Evolutionary conservation across 30 jellyfish, hydroid and myxozoan species (phyloP), one percentile per base, ranked within the genome.

Genomic region (Clytia hemisphaerica): DNA sequence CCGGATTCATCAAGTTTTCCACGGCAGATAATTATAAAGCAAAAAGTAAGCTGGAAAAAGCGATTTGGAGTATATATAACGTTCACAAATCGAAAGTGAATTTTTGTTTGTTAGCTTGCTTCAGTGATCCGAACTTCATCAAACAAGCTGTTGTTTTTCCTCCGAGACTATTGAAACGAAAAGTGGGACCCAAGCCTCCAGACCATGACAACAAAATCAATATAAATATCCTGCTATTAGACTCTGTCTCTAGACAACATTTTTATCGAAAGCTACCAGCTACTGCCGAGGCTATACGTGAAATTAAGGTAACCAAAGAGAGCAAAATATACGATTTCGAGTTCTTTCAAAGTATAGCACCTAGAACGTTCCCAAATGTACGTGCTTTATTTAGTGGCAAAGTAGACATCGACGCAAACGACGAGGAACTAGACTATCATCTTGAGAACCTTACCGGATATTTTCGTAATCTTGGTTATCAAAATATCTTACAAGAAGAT

Each of bases 321-420:
- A 68, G 95, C 0, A 66, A 64, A 6, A 85, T 89, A 9, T 72
- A 75, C 29, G 98, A 89, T 70, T 89, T 80, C 50, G 95, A 80
- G 70, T 45, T 89, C 32, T 80, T 89, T 53, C 98, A 89, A 57
- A 89, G 98, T 46, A 46, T 89, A 25, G 98, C 98, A 1, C 98
- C 98, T 45, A 58, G 98, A 53, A 89, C 98, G 9, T 89, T 89
- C 57, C 98, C 98, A 38, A 89, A 89, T 49, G 81, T 89, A 45
- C 92, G 98, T 4, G 98, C 98, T 3, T 63, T 89, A 67, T 73
- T 89, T 55, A 89, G 95, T 72, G 98, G 98, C 29, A 93, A 58
- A 44, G 95, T 89, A 25, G 95, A 89, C 71, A 66, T 61, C 42
- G 98, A 89, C 68, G 45, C 94, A n/a, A 92, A 81, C 21, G 98